A percentile compares a stretch with the other conserved stretches of the same genome.
Evolutionary conservation across 1,140 invertebrate genomes (phyloP).

Genomic region (Papilio polytes): DNA sequence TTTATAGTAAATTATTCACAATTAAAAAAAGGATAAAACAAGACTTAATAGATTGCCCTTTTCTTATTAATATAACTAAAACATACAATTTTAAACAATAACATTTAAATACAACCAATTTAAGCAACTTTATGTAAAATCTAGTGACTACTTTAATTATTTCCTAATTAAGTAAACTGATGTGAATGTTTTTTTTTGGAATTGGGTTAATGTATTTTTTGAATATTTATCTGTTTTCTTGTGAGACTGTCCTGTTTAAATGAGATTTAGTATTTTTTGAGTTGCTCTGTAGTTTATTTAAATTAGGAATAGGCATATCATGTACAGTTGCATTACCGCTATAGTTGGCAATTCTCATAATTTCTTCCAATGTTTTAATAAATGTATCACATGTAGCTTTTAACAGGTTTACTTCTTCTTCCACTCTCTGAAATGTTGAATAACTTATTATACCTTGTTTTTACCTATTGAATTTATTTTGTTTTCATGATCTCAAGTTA

Average conservation of each 20-base stretch:
- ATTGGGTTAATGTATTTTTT: background rate
- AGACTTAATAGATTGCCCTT: background rate
- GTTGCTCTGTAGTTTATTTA: constrained; percentile 57
- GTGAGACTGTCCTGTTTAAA: constrained; percentile 68
- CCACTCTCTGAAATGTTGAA: constrained; percentile 86
- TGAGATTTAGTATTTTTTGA: constrained; percentile 62
- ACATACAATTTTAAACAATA: constrained; percentile 10
- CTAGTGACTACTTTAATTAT: constrained; percentile 19
- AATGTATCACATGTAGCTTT: constrained; percentile 93
- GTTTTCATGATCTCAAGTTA: too few relatives aligned
- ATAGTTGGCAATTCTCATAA: constrained; percentile 87
- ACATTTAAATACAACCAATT: constrained; percentile 6
- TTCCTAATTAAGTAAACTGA: constrained; percentile 37
- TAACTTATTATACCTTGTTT: background rate
- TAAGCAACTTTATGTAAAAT: background rate
- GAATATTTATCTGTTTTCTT: constrained; percentile 76
- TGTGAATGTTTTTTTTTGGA: background rate
- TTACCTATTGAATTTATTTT: background rate
- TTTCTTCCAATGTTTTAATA: constrained; percentile 92
- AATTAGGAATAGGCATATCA: constrained; percentile 68
- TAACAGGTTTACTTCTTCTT: constrained; percentile 90
- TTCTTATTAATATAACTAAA: background rate
- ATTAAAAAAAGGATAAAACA: background rate
- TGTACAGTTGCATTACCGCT: constrained; percentile 51
- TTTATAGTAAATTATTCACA: background rate